These are phyloP conservation scores for Choreutis nemorana DNA, from an alignment of 2,888 invertebrate species.

Conservation along the genomic window DNA sequence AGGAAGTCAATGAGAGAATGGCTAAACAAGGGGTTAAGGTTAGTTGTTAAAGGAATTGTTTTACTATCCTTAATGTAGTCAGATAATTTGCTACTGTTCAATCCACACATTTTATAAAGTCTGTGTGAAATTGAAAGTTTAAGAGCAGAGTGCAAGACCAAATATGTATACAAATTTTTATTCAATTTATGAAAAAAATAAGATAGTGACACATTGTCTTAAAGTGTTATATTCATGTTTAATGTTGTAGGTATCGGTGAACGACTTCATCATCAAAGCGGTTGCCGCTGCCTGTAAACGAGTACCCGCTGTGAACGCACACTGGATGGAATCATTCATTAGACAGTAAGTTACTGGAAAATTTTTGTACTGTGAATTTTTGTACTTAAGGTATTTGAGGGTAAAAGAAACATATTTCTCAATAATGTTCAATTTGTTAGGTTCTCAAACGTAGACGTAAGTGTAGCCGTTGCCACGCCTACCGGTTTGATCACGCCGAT, in stretches of 20 bases:
- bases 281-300: constrained; percentile 87
- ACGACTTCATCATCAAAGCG: constrained; percentile 96
- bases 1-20: constrained; percentile 79
- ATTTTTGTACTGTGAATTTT: neutral
- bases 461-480: constrained; percentile 96
- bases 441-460: constrained; percentile 91
- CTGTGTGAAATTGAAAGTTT: neutral
- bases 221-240: neutral
- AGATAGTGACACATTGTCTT: neutral
- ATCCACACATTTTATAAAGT: neutral
- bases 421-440: constrained; percentile 46
- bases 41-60: constrained; percentile 6
- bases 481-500: constrained; percentile 97
- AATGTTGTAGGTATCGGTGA: constrained; percentile 75
- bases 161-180: neutral
- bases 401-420: neutral
- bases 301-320: constrained; percentile 93
- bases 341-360: constrained; percentile 77
- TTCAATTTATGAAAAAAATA: neutral
- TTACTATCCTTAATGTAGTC: no score
- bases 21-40: constrained; percentile 83
- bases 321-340: constrained; percentile 94
- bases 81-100: no score
- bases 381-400: neutral
- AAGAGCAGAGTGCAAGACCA: neutral